Evolutionary conservation across 2,888 invertebrate genomes (phyloP).

Genomic region (Nephrotoma guestfalica): DNA sequence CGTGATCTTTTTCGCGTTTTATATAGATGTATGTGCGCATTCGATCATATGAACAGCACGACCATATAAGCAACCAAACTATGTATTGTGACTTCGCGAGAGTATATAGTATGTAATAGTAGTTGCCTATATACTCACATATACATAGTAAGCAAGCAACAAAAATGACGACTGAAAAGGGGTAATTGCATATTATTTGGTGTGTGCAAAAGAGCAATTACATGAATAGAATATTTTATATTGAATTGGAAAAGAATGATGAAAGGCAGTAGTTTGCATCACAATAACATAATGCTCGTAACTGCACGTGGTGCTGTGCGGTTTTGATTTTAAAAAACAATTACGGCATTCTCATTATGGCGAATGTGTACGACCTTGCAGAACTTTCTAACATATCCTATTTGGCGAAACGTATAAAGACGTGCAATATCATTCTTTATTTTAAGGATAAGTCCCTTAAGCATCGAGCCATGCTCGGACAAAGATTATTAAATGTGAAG

Average conservation of each 20-base stretch:
- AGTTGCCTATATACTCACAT: background rate
- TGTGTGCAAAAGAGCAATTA: conserved; percentile 5
- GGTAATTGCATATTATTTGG: conserved; percentile 5
- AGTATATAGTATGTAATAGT: background rate
- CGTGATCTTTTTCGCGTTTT: background rate
- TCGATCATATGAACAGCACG: background rate
- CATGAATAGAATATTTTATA: background rate
- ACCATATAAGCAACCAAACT: background rate
- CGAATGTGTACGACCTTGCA: no score
- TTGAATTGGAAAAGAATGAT: background rate
- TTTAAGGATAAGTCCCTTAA: no score
- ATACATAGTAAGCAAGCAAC: background rate
- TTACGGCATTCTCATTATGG: no score
- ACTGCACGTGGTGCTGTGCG: no score
- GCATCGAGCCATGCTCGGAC: no score
- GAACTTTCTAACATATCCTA: no score
- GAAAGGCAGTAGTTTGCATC: background rate
- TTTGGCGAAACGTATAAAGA: no score
- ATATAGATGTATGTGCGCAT: background rate
- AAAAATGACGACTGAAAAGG: background rate
- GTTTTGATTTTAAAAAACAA: no score
- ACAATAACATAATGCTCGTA: background rate
- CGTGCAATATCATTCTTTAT: no score
- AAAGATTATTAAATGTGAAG: no score
- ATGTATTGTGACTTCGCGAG: background rate